phyloP scores from a whole-genome alignment of 2,797 vertebrate species.

The Astyanax mexicanus region DNA sequence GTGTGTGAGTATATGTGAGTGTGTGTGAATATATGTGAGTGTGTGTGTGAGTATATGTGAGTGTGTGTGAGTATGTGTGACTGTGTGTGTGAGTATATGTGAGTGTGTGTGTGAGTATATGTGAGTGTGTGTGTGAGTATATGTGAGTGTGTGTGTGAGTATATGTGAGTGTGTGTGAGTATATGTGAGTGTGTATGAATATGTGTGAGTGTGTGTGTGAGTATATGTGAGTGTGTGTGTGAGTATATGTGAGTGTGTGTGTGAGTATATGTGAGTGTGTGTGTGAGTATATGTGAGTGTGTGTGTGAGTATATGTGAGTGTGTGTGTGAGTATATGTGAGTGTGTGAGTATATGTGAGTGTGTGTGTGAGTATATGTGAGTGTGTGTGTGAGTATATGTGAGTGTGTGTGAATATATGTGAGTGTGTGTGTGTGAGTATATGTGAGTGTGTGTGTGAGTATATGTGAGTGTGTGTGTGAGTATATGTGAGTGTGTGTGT shows the following conservation, averaged over 20 bases:
- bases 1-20: slow-evolving; percentile 26
- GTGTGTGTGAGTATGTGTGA: neutral
- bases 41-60: slow-evolving; percentile 23
- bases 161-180: neutral
- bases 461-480: slow-evolving; percentile 13
- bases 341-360: slow-evolving; percentile 21
- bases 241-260: too few species aligned
- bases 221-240: slow-evolving; percentile 2
- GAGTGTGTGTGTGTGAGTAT: slow-evolving; percentile 13
- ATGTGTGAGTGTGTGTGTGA: too few species aligned
- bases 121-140: too few species aligned
- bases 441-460: slow-evolving; percentile 6
- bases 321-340: neutral
- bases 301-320: slow-evolving; percentile 23
- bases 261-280: slow-evolving; percentile 18
- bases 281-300: too few species aligned
- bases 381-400: slow-evolving; percentile 18
- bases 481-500: slow-evolving; percentile 2
- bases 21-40: neutral
- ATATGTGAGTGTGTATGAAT: too few species aligned
- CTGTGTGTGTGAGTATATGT: slow-evolving; percentile 21
- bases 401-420: neutral
- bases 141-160: too few species aligned
- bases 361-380: neutral
- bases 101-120: slow-evolving; percentile 6